These are phyloP conservation scores for Polydrusus tereticollis DNA, from an alignment of 2,888 invertebrate genomes.

Conservation along the genomic window DNA sequence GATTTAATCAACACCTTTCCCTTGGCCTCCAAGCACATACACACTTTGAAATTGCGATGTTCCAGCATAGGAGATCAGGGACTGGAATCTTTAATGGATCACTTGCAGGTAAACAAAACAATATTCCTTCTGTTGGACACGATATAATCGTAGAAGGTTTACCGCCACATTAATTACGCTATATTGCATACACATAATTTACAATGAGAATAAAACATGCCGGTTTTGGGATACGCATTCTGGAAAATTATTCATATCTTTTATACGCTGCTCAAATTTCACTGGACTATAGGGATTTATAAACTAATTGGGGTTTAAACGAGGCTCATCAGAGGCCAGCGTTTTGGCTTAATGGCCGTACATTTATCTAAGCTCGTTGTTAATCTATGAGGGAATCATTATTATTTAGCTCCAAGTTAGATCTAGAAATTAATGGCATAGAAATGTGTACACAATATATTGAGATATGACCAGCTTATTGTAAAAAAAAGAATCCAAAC, in stretches of 20 bases:
- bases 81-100: slow-evolving; percentile 88
- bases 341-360: background rate
- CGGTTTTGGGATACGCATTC: background rate
- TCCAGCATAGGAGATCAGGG: slow-evolving; percentile 93
- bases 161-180: too few relatives aligned
- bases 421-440: background rate
- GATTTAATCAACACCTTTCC: slow-evolving; percentile 91
- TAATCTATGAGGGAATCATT: background rate
- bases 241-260: background rate
- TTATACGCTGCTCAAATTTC: background rate
- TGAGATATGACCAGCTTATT: too few relatives aligned
- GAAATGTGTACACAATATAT: background rate
- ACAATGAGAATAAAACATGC: too few relatives aligned
- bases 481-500: too few relatives aligned
- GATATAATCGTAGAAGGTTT: too few relatives aligned
- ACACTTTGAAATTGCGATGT: slow-evolving; percentile 87
- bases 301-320: background rate
- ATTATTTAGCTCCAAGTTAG: background rate
- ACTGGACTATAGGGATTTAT: background rate
- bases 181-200: too few relatives aligned
- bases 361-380: background rate
- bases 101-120: slow-evolving; percentile 86
- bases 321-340: background rate
- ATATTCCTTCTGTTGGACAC: too few relatives aligned
- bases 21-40: slow-evolving; percentile 84